Evolutionary conservation across 2,797 vertebrate genomes (phyloP).

Genomic region (Gouania willdenowi): DNA sequence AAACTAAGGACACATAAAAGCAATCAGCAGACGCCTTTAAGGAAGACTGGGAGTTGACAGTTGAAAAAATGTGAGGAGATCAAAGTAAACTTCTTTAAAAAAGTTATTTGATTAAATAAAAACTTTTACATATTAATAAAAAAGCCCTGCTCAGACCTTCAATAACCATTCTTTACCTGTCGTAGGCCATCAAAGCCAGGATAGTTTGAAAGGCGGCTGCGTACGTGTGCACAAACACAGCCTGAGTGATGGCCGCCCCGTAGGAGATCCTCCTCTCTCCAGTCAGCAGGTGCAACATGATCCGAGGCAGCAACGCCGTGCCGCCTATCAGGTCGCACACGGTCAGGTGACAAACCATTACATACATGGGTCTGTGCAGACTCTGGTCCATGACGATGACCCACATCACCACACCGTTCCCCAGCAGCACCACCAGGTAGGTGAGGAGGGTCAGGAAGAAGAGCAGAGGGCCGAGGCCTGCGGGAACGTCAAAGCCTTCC

Average conservation of each 20-base stretch:
- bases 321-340: conserved; percentile 52
- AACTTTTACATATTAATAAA: no score
- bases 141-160: no score
- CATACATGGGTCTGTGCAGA: conserved; percentile 61
- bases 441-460: conserved; percentile 40
- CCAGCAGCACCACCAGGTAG: conserved; percentile 36
- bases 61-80: no score
- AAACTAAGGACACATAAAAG: no score
- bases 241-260: conserved; percentile 37
- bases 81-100: no score
- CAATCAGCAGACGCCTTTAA: no score
- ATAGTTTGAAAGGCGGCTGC: conserved; percentile 36
- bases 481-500: conserved; percentile 40
- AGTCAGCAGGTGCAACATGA: conserved; percentile 49
- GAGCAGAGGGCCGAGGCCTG: conserved; percentile 22
- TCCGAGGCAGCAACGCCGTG: conserved; percentile 30
- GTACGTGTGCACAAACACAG: conserved; percentile 37
- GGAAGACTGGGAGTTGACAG: no score
- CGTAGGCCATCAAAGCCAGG: conserved; percentile 51
- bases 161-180: conserved; percentile 53
- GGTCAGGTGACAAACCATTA: conserved; percentile 48
- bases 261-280: conserved; percentile 45
- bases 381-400: conserved; percentile 33
- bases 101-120: no score
- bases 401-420: conserved; percentile 34